Base-by-base conservation (phyloP, 1,140 invertebrate species). In the Magallana angulata region DNA sequence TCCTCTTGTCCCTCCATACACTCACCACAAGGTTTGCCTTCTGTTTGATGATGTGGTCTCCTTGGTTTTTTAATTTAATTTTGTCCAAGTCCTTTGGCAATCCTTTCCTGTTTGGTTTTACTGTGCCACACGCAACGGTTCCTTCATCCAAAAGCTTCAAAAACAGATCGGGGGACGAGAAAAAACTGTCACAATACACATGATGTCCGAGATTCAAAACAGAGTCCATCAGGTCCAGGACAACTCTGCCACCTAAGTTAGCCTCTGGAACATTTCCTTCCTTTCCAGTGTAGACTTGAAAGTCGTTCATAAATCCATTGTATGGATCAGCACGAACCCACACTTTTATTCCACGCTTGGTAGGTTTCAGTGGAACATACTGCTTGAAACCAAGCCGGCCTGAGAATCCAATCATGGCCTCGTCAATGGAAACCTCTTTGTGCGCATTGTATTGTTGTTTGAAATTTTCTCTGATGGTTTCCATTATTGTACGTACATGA, bases 341-440 rank as follows among this genome's bases (percentile, higher is more conserved):
- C 12, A 87, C 81, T 87, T 87, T 87, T 57, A 87, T 87, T 18
- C 86, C 86, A 84, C 16, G 76, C 71, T 87, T 84, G 56, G 59
- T 87, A 16, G 86, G 86, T 14, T 87, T 87, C 12, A 80, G 57
- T 56, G 86, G 86, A 7, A 87, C 57, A 62, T 84, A 87, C 24
- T 1, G 80, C 48, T 87, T 87, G 56, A 87, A 87, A n/a, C 80
- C 58, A 12, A 87, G 57, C 11, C 86, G 58, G 1, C 82, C 82
- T 7, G 81, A 81, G 48, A 59, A 87, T 14, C 68, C 82, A 36
- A 87, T 87, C 82, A 84, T 87, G 2, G 80, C 86, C 24, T 87
- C 86, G n/a, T 87, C 86, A 76, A 87, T 84, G 1, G 86, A 71
- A 76, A 71, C 59, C 36, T 87, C 85, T 30, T 84, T 87, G n/a